These are phyloP conservation scores for Cecidostiba fungosa DNA, from an alignment of 2,888 invertebrate genomes.

Conservation along the genomic window DNA sequence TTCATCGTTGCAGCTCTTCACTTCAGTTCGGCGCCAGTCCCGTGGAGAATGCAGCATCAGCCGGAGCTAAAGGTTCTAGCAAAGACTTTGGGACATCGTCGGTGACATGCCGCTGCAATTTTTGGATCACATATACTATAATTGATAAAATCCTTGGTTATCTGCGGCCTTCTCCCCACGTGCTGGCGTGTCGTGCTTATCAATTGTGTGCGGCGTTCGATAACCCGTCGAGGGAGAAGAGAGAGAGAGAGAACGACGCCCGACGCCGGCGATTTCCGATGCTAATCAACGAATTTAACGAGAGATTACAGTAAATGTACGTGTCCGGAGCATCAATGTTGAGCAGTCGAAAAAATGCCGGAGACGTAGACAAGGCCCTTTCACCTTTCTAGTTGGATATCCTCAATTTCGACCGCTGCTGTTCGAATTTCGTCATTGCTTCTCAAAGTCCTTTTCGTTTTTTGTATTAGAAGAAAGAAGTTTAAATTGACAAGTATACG, in stretches of 20 bases:
- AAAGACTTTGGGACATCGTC: neutral
- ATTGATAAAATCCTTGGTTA: constrained; percentile 2
- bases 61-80: neutral
- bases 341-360: neutral
- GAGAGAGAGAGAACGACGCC: neutral
- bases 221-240: neutral
- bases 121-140: neutral
- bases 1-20: too few relatives aligned
- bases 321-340: neutral
- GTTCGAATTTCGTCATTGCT: neutral
- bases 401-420: neutral
- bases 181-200: neutral
- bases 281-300: neutral
- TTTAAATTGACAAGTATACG: constrained; percentile 19
- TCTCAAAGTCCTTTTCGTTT: neutral
- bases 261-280: neutral
- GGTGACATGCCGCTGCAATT: neutral
- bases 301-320: neutral
- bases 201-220: neutral
- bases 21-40: neutral
- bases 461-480: neutral
- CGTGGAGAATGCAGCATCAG: neutral
- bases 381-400: neutral
- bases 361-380: neutral
- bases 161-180: neutral